Conservation (phyloP, 92 coral and sea anemone genomes). For the Metridium senile region DNA sequence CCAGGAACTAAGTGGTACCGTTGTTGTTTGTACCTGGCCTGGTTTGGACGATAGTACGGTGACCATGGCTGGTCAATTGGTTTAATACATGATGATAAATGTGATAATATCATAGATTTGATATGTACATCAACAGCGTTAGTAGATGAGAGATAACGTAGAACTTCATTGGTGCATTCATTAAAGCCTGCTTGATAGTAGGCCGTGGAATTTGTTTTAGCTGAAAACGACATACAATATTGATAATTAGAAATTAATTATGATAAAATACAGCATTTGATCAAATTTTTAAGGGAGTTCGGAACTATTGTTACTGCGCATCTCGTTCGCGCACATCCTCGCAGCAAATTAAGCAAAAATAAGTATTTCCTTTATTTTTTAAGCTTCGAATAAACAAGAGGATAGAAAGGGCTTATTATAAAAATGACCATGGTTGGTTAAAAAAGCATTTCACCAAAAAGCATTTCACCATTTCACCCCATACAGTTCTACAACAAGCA, state of each 20-base stretch:
- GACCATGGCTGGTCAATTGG: conserved; percentile 13
- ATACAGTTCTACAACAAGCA: no score
- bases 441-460: no score
- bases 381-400: no score
- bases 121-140: conserved; percentile 60
- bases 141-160: conserved; percentile 59
- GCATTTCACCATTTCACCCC: no score
- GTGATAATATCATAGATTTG: conserved; percentile 80
- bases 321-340: no score
- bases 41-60: conserved; percentile 3
- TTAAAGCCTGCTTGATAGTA: conserved; percentile 76
- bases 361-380: no score
- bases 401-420: no score
- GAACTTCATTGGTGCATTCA: conserved; percentile 77
- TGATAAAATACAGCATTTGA: neutral
- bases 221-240: conserved; percentile 5
- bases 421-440: no score
- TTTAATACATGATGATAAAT: conserved; percentile 73
- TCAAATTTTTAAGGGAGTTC: no score
- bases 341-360: no score
- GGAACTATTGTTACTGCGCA: no score
- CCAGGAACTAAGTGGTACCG: conserved; percentile 83
- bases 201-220: conserved; percentile 46
- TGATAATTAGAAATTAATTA: neutral
- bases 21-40: conserved; percentile 26